Percentiles rank a stretch among this genome's conserved stretches.
These are phyloP conservation scores for Coracias cyanogaster DNA, from an alignment of 2,797 vertebrate species.

Conservation along the genomic window DNA sequence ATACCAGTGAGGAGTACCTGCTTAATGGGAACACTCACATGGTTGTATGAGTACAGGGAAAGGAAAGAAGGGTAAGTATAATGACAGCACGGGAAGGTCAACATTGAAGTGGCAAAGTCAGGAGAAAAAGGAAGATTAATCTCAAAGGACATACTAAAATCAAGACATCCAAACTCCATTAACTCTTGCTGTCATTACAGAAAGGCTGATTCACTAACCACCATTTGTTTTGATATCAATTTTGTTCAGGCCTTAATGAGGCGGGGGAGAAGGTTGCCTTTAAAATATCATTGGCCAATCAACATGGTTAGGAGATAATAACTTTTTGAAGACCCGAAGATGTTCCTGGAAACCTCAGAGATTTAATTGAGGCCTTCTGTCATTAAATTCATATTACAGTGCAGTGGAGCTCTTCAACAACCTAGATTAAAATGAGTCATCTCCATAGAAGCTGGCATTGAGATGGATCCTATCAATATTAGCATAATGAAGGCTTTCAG, in stretches of 20 bases:
- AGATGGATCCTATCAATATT: not conserved
- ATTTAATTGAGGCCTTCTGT: constrained; percentile 54
- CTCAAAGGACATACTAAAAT: not conserved
- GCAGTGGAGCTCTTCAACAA: constrained; percentile 56
- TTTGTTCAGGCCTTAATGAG: constrained; percentile 21
- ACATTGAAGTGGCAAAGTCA: not conserved
- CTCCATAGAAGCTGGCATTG: constrained; percentile 5
- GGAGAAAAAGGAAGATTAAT: constrained; percentile 2
- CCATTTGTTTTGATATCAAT: constrained; percentile 15
- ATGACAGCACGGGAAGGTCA: not conserved
- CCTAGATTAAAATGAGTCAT: constrained; percentile 62
- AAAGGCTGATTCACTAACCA: not conserved
- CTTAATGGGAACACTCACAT: not conserved
- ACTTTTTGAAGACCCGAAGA: constrained; percentile 51
- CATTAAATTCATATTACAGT: constrained; percentile 61
- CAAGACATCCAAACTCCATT: not conserved
- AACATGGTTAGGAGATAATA: constrained; percentile 39
- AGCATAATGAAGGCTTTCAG: constrained; percentile 40
- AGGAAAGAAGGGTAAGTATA: not conserved
- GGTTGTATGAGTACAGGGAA: not conserved
- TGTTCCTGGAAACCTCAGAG: constrained; percentile 6
- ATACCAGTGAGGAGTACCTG: fast-evolving
- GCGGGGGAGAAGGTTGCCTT: not conserved
- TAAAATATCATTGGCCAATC: constrained; percentile 48
- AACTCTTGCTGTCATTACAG: not conserved